Evolutionary conservation across 2,888 invertebrate species (phyloP), one percentile per base, ranked within the genome.

Genomic region (Apodemia zela): DNA sequence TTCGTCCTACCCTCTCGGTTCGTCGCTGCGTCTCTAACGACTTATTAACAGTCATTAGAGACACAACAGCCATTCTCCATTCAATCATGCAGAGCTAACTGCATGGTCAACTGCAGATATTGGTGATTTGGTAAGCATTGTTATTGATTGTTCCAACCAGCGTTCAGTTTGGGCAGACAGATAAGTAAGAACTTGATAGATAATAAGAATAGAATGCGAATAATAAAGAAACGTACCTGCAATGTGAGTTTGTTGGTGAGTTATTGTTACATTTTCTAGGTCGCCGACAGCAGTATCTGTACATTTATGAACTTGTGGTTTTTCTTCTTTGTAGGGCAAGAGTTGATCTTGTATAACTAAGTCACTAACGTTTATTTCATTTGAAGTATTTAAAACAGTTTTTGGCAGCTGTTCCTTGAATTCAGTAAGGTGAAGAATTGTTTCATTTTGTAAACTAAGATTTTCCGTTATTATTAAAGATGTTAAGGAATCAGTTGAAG

Each of bases 381-480:
- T 82, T 47, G 78, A 78, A 4, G 83, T 65, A 58, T 77, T 83
- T 57, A 88, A 73, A 65, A 74, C 75, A 73, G 86, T 74, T 47
- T 68, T 78, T 65, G 81, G 69, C 66, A 75, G 81, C 74, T 82
- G 83, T 75, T 78, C 71, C 67, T 76, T 78, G 38, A 81, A 79
- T 75, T 77, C 69, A 65, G 68, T 71, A 73, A 82, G 68, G 67
- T 71, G 64, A 68, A 92, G 76, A 64, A 82, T 79, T 61, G 80
- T 79, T 82, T 92, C 92, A 70, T 79, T 82, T 76, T 86, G 84
- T 38, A 89, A 68, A 67, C 79, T 77, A 60, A 78, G 75, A 65
- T 80, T 85, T 71, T 92, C 85, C 66, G 85, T 85, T 65, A 89
- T 73, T 65, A 87, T 74, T 66, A 89, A 73, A 29, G 89, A 84